phyloP scores from a whole-genome alignment of 2,113 vertebrate genomes.

The Ceyx melanurus region DNA sequence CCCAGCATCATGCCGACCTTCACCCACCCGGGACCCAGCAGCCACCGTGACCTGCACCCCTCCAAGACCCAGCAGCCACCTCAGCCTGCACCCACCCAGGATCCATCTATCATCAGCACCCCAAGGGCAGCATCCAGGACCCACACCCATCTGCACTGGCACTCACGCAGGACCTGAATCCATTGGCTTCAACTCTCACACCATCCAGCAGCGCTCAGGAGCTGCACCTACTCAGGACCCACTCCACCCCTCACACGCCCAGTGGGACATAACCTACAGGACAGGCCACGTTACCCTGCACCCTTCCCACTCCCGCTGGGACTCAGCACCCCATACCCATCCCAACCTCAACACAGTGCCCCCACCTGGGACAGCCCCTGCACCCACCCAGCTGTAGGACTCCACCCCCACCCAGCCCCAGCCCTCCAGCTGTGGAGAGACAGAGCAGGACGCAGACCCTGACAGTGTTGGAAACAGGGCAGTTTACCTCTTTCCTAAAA shows the following conservation, averaged over 20 bases:
- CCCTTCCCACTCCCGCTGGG: neutral
- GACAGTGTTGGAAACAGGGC: neutral
- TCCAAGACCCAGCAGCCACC: neutral
- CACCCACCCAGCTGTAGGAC: neutral
- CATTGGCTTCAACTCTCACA: neutral
- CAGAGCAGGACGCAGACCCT: rapidly evolving
- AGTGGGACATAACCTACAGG: rapidly evolving
- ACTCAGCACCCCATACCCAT: too few relatives aligned
- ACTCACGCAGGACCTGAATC: too few relatives aligned
- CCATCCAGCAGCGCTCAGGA: neutral
- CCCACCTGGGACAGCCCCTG: neutral
- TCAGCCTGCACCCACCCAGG: neutral
- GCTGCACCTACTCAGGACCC: neutral
- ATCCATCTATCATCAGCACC: neutral
- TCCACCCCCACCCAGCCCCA: neutral
- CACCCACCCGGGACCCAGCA: neutral
- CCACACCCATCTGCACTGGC: neutral
- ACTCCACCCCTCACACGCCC: too few relatives aligned
- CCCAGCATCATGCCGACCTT: neutral
- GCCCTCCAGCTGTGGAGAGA: too few relatives aligned
- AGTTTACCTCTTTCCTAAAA: neutral
- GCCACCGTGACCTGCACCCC: neutral
- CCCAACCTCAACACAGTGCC: too few relatives aligned
- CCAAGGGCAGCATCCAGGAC: neutral
- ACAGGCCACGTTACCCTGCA: too few relatives aligned